These are phyloP conservation scores for Drosophila differens DNA, from an alignment of 2,888 invertebrate species.

Conservation along the genomic window DNA sequence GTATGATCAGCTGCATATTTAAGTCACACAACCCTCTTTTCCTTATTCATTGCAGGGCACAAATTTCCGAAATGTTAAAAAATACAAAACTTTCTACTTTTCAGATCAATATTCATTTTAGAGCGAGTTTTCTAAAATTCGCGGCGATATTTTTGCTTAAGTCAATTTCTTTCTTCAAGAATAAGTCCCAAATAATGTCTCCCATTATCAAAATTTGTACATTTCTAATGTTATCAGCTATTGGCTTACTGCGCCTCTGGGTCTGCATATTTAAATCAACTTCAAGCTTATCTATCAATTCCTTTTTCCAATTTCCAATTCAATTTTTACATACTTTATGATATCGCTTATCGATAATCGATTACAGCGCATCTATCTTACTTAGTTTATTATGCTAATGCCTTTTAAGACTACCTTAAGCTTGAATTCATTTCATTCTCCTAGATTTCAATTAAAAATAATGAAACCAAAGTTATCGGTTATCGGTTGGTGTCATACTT, in stretches of 20 bases:
- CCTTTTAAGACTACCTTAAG: neutral
- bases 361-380: neutral
- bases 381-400: constrained; percentile 69
- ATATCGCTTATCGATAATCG: neutral
- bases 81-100: neutral
- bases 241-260: neutral
- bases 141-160: neutral
- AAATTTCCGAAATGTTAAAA: neutral
- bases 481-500: neutral
- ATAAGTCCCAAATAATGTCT: neutral
- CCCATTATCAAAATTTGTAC: neutral
- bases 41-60: neutral
- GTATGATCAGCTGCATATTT: neutral
- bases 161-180: neutral
- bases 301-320: neutral
- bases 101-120: neutral
- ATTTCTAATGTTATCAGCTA: neutral
- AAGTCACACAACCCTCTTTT: neutral
- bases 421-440: neutral
- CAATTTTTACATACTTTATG: too few species aligned
- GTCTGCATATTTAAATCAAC: neutral
- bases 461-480: neutral
- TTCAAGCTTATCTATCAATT: neutral
- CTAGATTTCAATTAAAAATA: neutral
- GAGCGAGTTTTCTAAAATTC: neutral